These are phyloP conservation scores for Ranitomeya imitator DNA, from an alignment of 2,113 vertebrate species.

Conservation along the genomic window DNA sequence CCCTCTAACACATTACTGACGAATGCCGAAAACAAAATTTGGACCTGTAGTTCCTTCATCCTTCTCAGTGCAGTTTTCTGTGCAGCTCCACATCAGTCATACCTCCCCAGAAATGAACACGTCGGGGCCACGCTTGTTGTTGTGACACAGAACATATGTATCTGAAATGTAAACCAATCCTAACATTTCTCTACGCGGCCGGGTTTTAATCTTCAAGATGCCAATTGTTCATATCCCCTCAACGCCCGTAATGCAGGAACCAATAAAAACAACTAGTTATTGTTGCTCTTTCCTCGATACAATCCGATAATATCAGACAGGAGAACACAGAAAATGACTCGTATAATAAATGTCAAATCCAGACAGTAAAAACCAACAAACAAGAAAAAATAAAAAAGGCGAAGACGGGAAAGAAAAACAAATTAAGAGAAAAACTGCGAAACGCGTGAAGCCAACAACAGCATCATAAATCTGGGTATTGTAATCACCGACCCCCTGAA, in stretches of 20 bases:
- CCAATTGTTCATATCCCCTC: not conserved
- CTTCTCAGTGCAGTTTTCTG: too few relatives aligned
- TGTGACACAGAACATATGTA: not conserved
- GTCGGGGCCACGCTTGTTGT: not conserved
- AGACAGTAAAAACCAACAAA: constrained; percentile 19
- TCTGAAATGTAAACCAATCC: not conserved
- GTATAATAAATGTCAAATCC: constrained; percentile 45
- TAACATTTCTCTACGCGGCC: not conserved
- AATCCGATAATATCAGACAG: constrained; percentile 27
- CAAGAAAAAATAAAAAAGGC: constrained; percentile 1
- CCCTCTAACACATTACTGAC: too few relatives aligned
- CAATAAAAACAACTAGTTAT: constrained; percentile 13
- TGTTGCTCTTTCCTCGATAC: not conserved
- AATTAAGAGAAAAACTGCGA: not conserved
- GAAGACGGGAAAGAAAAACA: not conserved
- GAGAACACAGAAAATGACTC: constrained; percentile 33
- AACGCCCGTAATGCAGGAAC: not conserved
- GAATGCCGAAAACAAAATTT: too few relatives aligned
- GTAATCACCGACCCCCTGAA: not conserved
- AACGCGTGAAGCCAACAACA: not conserved
- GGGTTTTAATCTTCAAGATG: not conserved
- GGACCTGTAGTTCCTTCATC: too few relatives aligned
- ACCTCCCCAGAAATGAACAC: not conserved
- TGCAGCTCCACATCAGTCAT: too few relatives aligned
- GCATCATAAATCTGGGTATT: not conserved